These are phyloP conservation scores for Novumbra hubbsi DNA, from an alignment of 2,797 vertebrate species.

Conservation along the genomic window DNA sequence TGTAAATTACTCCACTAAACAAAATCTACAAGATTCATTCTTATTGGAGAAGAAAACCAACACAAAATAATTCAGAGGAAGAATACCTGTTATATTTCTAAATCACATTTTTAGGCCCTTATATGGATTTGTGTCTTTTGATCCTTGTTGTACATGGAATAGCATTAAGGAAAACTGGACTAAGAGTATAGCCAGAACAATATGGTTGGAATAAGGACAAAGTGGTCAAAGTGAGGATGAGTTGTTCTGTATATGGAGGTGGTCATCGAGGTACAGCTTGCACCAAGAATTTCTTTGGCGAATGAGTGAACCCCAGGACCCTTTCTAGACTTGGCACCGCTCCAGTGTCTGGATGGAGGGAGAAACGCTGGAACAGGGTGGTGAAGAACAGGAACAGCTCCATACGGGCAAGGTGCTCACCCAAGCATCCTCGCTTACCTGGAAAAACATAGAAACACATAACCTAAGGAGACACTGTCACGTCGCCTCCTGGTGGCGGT, in stretches of 20 bases:
- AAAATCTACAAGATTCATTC: too few relatives aligned
- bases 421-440: neutral
- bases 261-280: slow-evolving; percentile 62
- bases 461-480: too few relatives aligned
- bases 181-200: neutral
- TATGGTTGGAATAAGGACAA: neutral
- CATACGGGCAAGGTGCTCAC: slow-evolving; percentile 17
- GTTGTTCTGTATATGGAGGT: neutral
- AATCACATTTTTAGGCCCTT: too few relatives aligned
- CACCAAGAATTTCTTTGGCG: slow-evolving; percentile 64
- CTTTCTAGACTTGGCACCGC: slow-evolving; percentile 51
- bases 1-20: too few relatives aligned
- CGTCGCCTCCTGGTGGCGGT: too few relatives aligned
- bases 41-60: too few relatives aligned
- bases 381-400: slow-evolving; percentile 17
- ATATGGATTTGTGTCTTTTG: too few relatives aligned
- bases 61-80: too few relatives aligned
- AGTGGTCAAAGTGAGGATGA: neutral
- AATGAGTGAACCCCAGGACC: slow-evolving; percentile 66
- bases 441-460: neutral
- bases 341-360: neutral
- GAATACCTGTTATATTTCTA: too few relatives aligned
- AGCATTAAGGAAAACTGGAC: too few relatives aligned
- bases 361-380: slow-evolving; percentile 13
- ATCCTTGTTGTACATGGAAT: too few relatives aligned